phyloP scores from a whole-genome alignment of 2,888 invertebrate genomes.

The Eutolmus rufibarbis region DNA sequence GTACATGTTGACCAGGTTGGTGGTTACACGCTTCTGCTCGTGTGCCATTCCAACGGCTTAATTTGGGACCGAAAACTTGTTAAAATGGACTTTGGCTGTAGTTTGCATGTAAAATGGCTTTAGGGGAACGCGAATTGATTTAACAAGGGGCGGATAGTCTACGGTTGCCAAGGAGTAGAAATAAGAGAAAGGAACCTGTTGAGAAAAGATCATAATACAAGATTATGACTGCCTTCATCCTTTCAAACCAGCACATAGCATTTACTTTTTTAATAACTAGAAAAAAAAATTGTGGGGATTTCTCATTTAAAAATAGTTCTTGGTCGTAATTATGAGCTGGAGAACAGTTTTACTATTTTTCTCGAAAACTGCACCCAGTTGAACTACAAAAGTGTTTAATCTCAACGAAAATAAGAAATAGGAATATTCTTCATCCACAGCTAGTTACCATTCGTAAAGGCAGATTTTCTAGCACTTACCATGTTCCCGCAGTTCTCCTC shows the following conservation, averaged over 20 bases:
- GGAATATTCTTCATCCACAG: not conserved
- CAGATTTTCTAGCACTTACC: not conserved
- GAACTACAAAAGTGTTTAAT: no score
- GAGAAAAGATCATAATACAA: not conserved
- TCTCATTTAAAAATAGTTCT: no score
- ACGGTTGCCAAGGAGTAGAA: not conserved
- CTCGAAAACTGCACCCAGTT: no score
- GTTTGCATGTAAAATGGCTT: not conserved
- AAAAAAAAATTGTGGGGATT: no score
- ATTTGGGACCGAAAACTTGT: not conserved
- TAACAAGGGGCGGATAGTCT: not conserved
- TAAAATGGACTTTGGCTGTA: not conserved
- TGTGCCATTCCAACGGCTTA: slow-evolving; percentile 47
- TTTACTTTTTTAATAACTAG: no score
- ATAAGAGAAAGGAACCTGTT: not conserved
- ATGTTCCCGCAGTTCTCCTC: not conserved
- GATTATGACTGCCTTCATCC: not conserved
- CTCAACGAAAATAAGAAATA: not conserved
- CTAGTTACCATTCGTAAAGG: no score
- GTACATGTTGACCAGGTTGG: slow-evolving; percentile 61
- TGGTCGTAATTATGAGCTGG: no score
- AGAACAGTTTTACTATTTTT: no score
- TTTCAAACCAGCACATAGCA: no score
- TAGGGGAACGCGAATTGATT: not conserved
- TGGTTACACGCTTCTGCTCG: slow-evolving; percentile 52